These are phyloP conservation scores for Pogonophryne albipinna DNA, from an alignment of 2,797 vertebrate species.

Conservation along the genomic window DNA sequence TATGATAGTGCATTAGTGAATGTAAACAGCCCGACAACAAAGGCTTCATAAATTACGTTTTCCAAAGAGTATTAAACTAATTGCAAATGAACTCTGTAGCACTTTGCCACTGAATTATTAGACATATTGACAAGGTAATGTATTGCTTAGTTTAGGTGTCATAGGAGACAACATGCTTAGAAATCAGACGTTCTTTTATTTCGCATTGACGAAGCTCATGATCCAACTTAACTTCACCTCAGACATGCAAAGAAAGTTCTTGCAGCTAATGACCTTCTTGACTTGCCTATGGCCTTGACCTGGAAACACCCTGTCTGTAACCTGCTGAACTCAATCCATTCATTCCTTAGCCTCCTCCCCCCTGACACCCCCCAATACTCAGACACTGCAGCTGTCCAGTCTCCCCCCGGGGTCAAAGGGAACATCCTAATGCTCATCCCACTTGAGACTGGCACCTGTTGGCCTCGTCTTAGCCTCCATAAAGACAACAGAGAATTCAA, in stretches of 20 bases:
- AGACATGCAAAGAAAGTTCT: not conserved
- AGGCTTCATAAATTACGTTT: not conserved
- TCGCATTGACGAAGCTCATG: not conserved
- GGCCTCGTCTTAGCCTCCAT: constrained; percentile 68
- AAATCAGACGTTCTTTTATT: not conserved
- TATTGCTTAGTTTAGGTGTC: not conserved
- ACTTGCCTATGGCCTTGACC: constrained; percentile 52
- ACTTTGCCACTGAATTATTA: not conserved
- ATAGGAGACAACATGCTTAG: not conserved
- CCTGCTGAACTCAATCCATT: constrained; percentile 44
- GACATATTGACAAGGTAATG: not conserved
- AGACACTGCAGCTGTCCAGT: constrained; percentile 79
- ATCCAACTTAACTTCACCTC: not conserved
- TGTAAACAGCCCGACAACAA: too few species aligned
- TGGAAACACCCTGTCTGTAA: constrained; percentile 60
- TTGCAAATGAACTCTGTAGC: too few species aligned
- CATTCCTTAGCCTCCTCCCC: constrained; percentile 6
- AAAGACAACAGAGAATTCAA: constrained; percentile 82
- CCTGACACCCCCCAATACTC: constrained; percentile 12
- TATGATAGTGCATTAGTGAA: too few species aligned
- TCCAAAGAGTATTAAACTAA: too few species aligned
- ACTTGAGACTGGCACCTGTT: constrained; percentile 79
- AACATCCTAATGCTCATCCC: constrained; percentile 73
- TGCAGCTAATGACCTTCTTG: not conserved
- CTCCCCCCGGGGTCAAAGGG: constrained; percentile 75